Evolutionary conservation across 2,113 vertebrate genomes (phyloP).

Genomic region (Chaetorhynchus papuensis): DNA sequence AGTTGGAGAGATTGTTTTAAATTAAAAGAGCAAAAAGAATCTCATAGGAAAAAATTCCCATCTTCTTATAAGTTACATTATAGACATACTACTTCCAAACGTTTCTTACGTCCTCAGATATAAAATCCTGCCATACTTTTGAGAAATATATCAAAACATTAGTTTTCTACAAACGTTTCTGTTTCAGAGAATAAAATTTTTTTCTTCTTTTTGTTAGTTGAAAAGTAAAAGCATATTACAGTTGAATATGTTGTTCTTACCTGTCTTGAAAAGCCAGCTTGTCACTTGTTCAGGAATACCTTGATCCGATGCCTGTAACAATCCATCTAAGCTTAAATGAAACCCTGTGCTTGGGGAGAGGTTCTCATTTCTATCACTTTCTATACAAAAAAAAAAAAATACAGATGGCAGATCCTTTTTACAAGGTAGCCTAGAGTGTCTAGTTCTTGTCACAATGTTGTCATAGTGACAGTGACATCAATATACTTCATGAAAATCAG

Average conservation of each 20-base stretch:
- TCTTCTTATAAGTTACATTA: background rate
- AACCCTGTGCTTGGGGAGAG: background rate
- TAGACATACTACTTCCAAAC: background rate
- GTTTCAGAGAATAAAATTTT: background rate
- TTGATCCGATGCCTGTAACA: background rate
- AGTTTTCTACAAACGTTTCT: background rate
- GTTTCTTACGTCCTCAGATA: background rate
- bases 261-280: slow-evolving; percentile 14
- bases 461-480: slow-evolving; percentile 77
- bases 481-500: slow-evolving; percentile 64
- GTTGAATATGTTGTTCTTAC: slow-evolving; percentile 35
- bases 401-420: slow-evolving; percentile 54
- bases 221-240: background rate
- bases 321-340: background rate
- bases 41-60: accelerated
- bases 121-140: background rate
- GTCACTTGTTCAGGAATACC: background rate
- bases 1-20: background rate
- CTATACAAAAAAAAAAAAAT: background rate
- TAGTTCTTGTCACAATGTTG: slow-evolving; percentile 75
- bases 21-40: background rate
- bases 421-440: slow-evolving; percentile 61
- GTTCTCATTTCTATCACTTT: slow-evolving; percentile 1
- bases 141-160: background rate
- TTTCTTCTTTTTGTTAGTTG: background rate